A percentile compares a stretch with the other conserved stretches of the same genome.
Evolutionary conservation across 2,113 vertebrate genomes (phyloP).

Genomic region (Oreocharis arfaki): DNA sequence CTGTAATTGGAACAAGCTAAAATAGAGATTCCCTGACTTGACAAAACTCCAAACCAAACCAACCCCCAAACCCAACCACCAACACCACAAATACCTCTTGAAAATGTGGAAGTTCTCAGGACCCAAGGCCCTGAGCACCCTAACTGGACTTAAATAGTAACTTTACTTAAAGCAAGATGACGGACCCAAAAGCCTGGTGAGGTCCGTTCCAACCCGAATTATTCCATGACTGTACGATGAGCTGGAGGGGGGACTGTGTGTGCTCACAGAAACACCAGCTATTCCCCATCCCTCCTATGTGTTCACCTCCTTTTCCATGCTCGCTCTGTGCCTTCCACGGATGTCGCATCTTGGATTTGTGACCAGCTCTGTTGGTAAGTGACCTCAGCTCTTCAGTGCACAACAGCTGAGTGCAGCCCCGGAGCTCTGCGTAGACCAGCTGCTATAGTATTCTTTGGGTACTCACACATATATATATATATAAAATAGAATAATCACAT

Average conservation of each 20-base stretch:
- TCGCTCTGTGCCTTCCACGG: neutral
- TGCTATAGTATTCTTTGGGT: neutral
- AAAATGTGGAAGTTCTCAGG: neutral
- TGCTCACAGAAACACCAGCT: neutral
- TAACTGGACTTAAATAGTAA: fast-evolving
- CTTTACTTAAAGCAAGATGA: neutral
- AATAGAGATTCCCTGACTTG: neutral
- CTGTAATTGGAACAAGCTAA: neutral
- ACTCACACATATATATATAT: too few species aligned
- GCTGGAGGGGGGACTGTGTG: neutral
- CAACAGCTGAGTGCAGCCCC: neutral
- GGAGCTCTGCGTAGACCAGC: neutral
- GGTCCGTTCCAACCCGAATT: neutral
- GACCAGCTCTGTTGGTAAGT: neutral
- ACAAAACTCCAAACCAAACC: neutral
- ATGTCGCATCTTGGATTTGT: neutral
- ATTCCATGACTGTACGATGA: fast-evolving
- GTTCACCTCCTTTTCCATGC: neutral
- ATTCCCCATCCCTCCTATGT: fast-evolving
- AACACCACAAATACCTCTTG: neutral
- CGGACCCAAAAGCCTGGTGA: fast-evolving
- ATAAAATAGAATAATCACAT: neutral
- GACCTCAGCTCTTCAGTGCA: neutral
- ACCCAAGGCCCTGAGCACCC: neutral
- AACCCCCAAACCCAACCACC: neutral